Base-by-base conservation (phyloP, 2,888 invertebrate genomes). In the Zaprionus lineosus region DNA sequence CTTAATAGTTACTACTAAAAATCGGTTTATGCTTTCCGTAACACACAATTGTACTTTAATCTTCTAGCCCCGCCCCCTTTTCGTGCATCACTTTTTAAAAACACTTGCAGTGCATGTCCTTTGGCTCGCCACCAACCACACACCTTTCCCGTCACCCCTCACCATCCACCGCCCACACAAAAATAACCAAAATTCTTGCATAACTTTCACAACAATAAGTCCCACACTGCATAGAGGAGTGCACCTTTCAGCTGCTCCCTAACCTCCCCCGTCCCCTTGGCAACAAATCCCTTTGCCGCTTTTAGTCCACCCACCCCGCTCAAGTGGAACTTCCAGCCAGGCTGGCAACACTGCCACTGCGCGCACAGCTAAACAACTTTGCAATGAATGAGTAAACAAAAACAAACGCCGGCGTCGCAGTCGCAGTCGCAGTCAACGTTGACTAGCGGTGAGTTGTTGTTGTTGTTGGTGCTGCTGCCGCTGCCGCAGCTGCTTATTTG, bases 371-470 rank as follows among this genome's bases (percentile, higher is more conserved):
- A 82, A 81, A 77, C 75, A 84, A 76, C 84, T 81, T 76, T 73
- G 71, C 74, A 70, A 79, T 83, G 77, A 85, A 85, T 83, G 73
- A 83, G 74, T 78, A 76, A 72, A 83, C 83, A 86, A 83, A 78
- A 79, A 72, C 81, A 71, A 84, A 79, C 84, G 81, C 29, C 43
- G 57, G 50, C 78, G 57, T 63, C 71, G 61, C 64, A 40, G 81
- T 39, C 43, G 57, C 52, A 1, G 48, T 19, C 16, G 51, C 36
- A 34, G 51, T 51, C 37, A n/a, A 36, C 44, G 44, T 57, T 43
- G 43, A 31, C 40, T 46, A 36, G 26, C 11, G 48, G 41, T 34
- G 55, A 11, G 53, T 39, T 29, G 50, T 15, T 16, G 37, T 37
- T 16, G 55, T 46, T 55, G 71, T 51, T 68, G 69, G 64, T 68